Conservation (phyloP, 2,888 invertebrate genomes). For the Drosophila affinis region DNA sequence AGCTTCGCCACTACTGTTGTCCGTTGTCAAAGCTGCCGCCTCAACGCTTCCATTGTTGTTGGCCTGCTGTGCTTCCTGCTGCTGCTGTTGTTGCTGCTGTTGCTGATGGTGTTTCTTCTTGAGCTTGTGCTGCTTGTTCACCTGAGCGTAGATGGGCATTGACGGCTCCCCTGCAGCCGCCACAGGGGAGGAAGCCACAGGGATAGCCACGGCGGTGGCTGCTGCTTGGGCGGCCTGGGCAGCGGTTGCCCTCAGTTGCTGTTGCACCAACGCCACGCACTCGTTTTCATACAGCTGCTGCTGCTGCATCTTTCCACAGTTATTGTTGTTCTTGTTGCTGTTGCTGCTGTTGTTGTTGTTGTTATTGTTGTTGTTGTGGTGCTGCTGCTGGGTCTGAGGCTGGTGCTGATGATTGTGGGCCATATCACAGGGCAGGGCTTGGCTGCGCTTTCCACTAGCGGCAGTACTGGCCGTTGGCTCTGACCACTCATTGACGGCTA, state of each 20-base stretch:
- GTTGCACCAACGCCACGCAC: conserved; percentile 34
- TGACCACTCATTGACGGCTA: conserved; percentile 87
- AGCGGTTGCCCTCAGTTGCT: conserved; percentile 52
- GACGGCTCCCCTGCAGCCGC: conserved; percentile 7
- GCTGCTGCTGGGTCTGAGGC: conserved; percentile 31
- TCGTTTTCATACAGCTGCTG: conserved; percentile 32
- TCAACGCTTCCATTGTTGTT: conserved; percentile 48
- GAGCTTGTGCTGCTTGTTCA: conserved; percentile 83
- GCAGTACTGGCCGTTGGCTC: conserved; percentile 49
- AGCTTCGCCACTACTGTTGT: conserved; percentile 13
- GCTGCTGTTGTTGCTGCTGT: conserved; percentile 9
- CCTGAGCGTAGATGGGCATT: conserved; percentile 83
- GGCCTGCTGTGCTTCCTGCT: conserved; percentile 25
- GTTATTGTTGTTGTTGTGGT: conserved; percentile 33
- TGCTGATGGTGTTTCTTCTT: conserved; percentile 80
- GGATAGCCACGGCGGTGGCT: conserved; percentile 34
- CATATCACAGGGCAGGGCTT: conserved; percentile 4
- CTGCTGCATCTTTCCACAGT: neutral
- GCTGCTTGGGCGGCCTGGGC: conserved; percentile 50
- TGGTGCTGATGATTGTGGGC: conserved; percentile 30
- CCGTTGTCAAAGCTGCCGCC: conserved; percentile 11
- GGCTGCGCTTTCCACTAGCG: conserved; percentile 30
- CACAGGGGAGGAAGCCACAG: neutral
- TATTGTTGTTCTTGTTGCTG: neutral
- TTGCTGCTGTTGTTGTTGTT: conserved; percentile 26